Evolutionary conservation across 2,888 invertebrate genomes (phyloP), one percentile per base, ranked within the genome.

Genomic region (Lepas anatifera): DNA sequence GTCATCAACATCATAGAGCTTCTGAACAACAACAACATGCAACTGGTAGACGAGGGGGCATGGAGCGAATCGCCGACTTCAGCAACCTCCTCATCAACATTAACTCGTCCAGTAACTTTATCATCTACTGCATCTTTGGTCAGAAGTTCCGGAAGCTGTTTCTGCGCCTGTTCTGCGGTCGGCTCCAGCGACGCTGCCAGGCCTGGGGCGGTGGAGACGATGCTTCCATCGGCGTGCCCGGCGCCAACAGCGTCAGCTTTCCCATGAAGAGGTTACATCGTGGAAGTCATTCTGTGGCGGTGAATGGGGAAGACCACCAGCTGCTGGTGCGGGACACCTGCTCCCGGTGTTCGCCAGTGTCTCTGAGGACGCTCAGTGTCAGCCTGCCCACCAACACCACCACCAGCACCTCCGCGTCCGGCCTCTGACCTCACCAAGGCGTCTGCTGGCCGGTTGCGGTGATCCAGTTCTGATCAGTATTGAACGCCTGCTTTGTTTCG

Each of bases 41-140:
- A 11, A 2, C 6, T 46, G 2, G 46, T 46, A 6, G 46, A 46
- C 18, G 46, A 46, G 46, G 46, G 18, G 46, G 16, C 46, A 46
- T 46, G 46, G 46, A 46, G 46, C 46, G 46, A 16, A 46, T 46
- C 46, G 46, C 18, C 7, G 46, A 46, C 22, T 46, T 77, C 27
- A 92, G 91, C 78, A 97, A 98, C 81, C 86, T 97, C 70, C 85
- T 97, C 73, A 95, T 98, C 70, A 96, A 95, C 73, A 88, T 97
- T 79, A 98, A 98, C 83, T 95, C 95, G 78, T 95, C 95, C 78
- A 92, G 96, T 73, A 98, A 98, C 82, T 97, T 98, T 80, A 87
- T 98, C 74, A 94, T 98, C 76, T 98, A 98, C 83, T 95, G 96
- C 74, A 95, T 95, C 75, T 96, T 97, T 80, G 97, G 97, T 1